Evolutionary conservation across 2,888 invertebrate species (phyloP).

Genomic region (Leptopilina myrica): DNA sequence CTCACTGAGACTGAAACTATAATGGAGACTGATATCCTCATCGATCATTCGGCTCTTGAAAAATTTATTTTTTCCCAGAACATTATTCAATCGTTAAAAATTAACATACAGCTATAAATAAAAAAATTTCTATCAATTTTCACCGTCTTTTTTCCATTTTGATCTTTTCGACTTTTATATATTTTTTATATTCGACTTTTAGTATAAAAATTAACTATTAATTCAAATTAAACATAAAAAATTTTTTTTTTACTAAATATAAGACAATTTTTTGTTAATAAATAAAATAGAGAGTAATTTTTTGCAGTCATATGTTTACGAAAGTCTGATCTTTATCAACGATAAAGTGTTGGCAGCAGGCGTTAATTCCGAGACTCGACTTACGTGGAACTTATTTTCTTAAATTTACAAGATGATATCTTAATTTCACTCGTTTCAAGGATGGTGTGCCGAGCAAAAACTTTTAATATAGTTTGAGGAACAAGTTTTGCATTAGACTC

Average conservation of each 20-base stretch:
- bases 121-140: too few species aligned
- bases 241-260: too few species aligned
- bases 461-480: slow-evolving; percentile 68
- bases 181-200: too few species aligned
- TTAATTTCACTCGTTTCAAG: slow-evolving; percentile 66
- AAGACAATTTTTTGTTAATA: too few species aligned
- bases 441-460: slow-evolving; percentile 56
- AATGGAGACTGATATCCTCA: slow-evolving; percentile 30
- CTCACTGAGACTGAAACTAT: slow-evolving; percentile 25
- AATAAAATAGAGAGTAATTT: not conserved
- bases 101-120: not conserved
- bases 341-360: slow-evolving; percentile 24
- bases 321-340: slow-evolving; percentile 15
- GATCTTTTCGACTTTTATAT: too few species aligned
- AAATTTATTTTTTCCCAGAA: not conserved
- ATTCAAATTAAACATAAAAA: too few species aligned
- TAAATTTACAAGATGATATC: slow-evolving; percentile 66
- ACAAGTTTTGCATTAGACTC: slow-evolving; percentile 47
- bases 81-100: not conserved
- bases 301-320: not conserved
- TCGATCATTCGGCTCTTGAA: slow-evolving; percentile 13
- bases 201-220: too few species aligned
- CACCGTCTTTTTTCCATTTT: too few species aligned
- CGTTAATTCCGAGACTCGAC: slow-evolving; percentile 44
- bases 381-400: slow-evolving; percentile 42